Evolutionary conservation across 2,888 invertebrate genomes (phyloP).

Genomic region (Polydesmus complanatus): DNA sequence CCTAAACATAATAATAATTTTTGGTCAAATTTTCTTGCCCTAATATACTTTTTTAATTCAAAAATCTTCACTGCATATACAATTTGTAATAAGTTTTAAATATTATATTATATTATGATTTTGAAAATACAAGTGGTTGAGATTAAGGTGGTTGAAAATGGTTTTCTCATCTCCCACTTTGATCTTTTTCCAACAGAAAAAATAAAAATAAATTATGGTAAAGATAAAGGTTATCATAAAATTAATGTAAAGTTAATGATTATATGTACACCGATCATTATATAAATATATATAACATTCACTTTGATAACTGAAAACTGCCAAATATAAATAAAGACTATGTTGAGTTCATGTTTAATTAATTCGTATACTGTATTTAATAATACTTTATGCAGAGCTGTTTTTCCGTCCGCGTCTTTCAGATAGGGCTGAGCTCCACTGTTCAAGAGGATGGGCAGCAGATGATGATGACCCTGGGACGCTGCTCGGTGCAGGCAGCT

Average conservation of each 20-base stretch:
- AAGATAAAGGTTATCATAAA: too few relatives aligned
- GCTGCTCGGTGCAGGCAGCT: constrained; percentile 74
- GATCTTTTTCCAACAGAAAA: background rate
- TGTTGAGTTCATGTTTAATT: background rate
- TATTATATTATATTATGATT: too few relatives aligned
- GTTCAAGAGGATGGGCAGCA: constrained; percentile 51
- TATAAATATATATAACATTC: background rate
- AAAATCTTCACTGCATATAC: too few relatives aligned
- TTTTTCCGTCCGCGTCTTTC: constrained; percentile 65
- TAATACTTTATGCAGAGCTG: constrained; percentile 68
- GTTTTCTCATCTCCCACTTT: background rate
- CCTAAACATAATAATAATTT: too few relatives aligned
- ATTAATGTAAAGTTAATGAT: background rate
- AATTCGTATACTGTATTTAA: too few relatives aligned
- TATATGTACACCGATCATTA: background rate
- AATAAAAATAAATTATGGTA: too few relatives aligned
- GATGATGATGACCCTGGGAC: constrained; percentile 42
- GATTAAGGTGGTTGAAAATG: background rate
- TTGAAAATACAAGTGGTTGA: too few relatives aligned
- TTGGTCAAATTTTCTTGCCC: too few relatives aligned
- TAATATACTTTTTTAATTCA: too few relatives aligned
- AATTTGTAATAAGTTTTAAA: too few relatives aligned
- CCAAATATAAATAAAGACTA: background rate
- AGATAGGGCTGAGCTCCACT: constrained; percentile 47
- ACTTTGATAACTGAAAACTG: background rate